Conservation (phyloP, 2,797 vertebrate genomes). For the Platalea minor region DNA sequence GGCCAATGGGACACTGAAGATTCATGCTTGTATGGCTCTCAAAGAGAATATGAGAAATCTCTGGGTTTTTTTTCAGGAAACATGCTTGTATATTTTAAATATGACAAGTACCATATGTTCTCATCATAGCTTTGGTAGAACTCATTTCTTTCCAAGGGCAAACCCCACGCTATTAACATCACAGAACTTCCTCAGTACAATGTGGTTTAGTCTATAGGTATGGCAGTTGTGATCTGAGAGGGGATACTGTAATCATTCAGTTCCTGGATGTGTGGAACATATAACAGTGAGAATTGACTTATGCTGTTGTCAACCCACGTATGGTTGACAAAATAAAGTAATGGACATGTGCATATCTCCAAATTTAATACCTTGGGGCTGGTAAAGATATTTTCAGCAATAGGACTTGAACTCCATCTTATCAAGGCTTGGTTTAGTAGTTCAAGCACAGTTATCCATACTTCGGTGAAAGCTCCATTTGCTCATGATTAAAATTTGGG, state of each 20-base stretch:
- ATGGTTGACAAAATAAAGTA: background rate
- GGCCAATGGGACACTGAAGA: background rate
- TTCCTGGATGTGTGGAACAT: background rate
- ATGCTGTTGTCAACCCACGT: background rate
- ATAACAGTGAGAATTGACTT: background rate
- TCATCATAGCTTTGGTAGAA: background rate
- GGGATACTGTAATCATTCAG: background rate
- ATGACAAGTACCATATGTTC: background rate
- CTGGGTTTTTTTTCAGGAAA: background rate
- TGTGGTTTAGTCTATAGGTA: background rate
- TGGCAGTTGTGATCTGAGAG: background rate
- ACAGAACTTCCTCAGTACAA: background rate
- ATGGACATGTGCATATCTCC: background rate
- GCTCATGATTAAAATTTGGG: conserved; percentile 27
- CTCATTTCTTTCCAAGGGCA: background rate
- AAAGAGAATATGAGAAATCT: background rate
- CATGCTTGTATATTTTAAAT: background rate
- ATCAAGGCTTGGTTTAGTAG: background rate
- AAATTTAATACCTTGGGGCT: background rate
- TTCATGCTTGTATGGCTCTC: background rate
- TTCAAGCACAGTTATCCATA: background rate
- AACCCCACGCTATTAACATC: background rate
- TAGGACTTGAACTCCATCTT: background rate
- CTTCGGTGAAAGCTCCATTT: conserved; percentile 17
- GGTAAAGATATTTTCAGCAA: background rate